Conservation (phyloP, 2,113 vertebrate genomes). For the Penelope pileata region DNA sequence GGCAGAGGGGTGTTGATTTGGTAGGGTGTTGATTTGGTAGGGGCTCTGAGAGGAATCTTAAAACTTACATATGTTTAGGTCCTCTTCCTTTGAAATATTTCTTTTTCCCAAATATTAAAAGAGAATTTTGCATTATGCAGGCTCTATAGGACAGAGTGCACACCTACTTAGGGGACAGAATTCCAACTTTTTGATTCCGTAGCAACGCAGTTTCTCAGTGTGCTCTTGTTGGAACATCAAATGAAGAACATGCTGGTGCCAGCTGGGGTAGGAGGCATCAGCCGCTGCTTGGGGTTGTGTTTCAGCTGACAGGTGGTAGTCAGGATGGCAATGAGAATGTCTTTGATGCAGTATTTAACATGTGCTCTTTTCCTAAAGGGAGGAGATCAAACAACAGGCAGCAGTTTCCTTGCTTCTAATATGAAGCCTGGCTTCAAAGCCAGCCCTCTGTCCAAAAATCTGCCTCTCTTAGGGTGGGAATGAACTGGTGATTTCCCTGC, state of each 20-base stretch:
- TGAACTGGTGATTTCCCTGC: not conserved
- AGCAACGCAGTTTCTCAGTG: not conserved
- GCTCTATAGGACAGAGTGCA: not conserved
- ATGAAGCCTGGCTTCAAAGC: not conserved
- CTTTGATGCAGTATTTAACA: slow-evolving; percentile 47
- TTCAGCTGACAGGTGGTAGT: slow-evolving; percentile 54
- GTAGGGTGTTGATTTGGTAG: not conserved
- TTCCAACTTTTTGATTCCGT: not conserved
- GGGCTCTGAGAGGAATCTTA: not conserved
- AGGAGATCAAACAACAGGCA: slow-evolving; percentile 51
- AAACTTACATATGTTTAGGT: not conserved
- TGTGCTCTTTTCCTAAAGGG: not conserved
- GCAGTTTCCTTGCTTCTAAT: not conserved
- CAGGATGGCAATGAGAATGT: slow-evolving; percentile 35
- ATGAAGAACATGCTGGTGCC: not conserved
- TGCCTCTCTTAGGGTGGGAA: not conserved
- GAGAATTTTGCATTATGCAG: not conserved
- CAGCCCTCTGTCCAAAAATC: not conserved
- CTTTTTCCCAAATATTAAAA: not conserved
- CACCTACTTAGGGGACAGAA: not conserved
- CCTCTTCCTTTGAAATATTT: not conserved
- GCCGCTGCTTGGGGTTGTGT: slow-evolving; percentile 17
- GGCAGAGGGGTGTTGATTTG: not conserved
- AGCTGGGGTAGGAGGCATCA: not conserved
- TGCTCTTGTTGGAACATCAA: rapidly evolving